These are phyloP conservation scores for Taenaris catops DNA, from an alignment of 2,888 invertebrate genomes.

Conservation along the genomic window DNA sequence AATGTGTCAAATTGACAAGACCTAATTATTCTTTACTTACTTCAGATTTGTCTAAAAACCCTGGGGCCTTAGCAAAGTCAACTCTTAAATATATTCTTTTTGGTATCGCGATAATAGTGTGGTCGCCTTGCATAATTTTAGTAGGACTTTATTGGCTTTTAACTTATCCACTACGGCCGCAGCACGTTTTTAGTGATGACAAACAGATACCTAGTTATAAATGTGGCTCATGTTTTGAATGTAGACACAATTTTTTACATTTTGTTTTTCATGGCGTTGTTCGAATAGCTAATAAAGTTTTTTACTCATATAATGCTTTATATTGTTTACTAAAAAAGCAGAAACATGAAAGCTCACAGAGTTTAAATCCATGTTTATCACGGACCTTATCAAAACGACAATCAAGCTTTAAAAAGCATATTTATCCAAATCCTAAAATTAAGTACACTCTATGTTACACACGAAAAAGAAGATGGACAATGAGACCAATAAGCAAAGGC, in stretches of 20 bases:
- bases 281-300: constrained; percentile 2
- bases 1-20: background rate
- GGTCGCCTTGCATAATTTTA: constrained; percentile 42
- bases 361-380: background rate
- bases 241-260: constrained; percentile 1
- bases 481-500: constrained; percentile 35
- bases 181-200: constrained; percentile 18
- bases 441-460: constrained; percentile 35
- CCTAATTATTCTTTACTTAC: background rate
- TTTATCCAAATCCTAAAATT: constrained; percentile 31
- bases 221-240: constrained; percentile 2
- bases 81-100: constrained; percentile 30
- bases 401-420: background rate
- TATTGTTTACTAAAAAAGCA: constrained; percentile 4
- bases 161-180: constrained; percentile 33
- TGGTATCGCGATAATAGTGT: constrained; percentile 33
- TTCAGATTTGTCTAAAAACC: constrained; percentile 1
- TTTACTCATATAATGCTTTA: constrained; percentile 1
- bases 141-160: constrained; percentile 35
- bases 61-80: constrained; percentile 17
- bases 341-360: background rate
- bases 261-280: constrained; percentile 1
- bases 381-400: background rate
- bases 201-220: background rate
- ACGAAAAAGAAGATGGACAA: constrained; percentile 38